Evolutionary conservation across 2,113 vertebrate species (phyloP).

Genomic region (Pampusana beccarii): DNA sequence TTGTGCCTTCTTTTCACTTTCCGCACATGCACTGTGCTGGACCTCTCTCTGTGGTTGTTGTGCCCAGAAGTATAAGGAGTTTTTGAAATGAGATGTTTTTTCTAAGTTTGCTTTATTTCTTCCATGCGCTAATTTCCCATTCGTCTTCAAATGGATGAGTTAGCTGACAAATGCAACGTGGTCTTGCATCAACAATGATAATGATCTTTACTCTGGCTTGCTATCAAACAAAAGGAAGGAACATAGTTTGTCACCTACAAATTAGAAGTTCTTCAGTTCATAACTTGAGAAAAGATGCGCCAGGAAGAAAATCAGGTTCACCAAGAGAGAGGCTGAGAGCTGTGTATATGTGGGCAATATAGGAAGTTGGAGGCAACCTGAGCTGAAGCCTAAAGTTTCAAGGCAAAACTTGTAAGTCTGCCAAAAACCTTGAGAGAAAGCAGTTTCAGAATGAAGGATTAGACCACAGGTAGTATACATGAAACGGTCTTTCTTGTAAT

Average conservation of each 20-base stretch:
- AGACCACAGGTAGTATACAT: neutral
- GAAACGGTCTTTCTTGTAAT: neutral
- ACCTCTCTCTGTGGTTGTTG: neutral
- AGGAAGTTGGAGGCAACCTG: neutral
- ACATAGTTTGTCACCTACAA: neutral
- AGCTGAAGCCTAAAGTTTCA: neutral
- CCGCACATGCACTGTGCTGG: neutral
- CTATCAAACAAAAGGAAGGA: neutral
- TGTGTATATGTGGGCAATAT: neutral
- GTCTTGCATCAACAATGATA: neutral
- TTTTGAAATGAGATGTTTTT: neutral
- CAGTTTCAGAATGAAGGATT: neutral
- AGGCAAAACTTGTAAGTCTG: neutral
- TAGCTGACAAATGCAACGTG: neutral
- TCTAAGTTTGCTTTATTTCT: neutral
- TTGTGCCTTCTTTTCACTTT: neutral
- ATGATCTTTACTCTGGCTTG: neutral
- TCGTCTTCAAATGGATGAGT: neutral
- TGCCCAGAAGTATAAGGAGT: neutral
- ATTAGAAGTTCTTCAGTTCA: neutral
- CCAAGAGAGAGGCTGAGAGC: neutral
- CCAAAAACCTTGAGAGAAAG: neutral
- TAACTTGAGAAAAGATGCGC: neutral
- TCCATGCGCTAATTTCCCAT: neutral
- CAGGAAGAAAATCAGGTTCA: neutral